A percentile compares a stretch with the other conserved stretches of the same genome.
These are phyloP conservation scores for Danaus melanippus DNA, from an alignment of 1,140 invertebrate species.

Conservation along the genomic window DNA sequence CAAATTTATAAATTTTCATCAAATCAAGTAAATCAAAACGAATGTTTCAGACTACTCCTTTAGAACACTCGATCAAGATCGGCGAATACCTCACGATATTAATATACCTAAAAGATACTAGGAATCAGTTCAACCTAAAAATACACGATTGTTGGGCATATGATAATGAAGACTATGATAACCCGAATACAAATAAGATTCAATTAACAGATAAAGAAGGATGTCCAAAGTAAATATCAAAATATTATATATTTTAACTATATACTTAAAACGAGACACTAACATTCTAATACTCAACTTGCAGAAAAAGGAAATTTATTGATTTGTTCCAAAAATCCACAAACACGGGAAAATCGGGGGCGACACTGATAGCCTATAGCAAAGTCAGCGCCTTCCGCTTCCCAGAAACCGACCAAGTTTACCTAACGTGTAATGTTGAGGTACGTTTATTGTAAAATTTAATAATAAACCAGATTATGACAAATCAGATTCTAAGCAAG, in stretches of 20 bases:
- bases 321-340: slow-evolving; percentile 76
- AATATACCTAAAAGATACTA: slow-evolving; percentile 78
- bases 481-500: slow-evolving; percentile 1
- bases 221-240: slow-evolving; percentile 75
- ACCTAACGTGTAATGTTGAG: slow-evolving; percentile 83
- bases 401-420: slow-evolving; percentile 80
- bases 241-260: not conserved
- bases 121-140: slow-evolving; percentile 77
- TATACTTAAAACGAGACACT: too few species aligned
- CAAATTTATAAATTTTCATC: too few species aligned
- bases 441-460: slow-evolving; percentile 38
- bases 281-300: not conserved
- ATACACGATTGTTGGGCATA: slow-evolving; percentile 84
- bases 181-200: slow-evolving; percentile 73
- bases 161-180: slow-evolving; percentile 77
- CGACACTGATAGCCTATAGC: slow-evolving; percentile 77
- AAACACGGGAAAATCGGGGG: slow-evolving; percentile 73
- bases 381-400: slow-evolving; percentile 83
- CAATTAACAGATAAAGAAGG: slow-evolving; percentile 78
- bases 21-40: not conserved
- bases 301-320: slow-evolving; percentile 78
- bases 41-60: slow-evolving; percentile 68
- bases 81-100: slow-evolving; percentile 80
- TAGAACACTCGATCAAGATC: slow-evolving; percentile 78
- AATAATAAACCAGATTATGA: not conserved